Percentiles rank a stretch among this genome's conserved stretches.
phyloP scores from a whole-genome alignment of 2,113 vertebrate species.

The Brienomyrus brachyistius region DNA sequence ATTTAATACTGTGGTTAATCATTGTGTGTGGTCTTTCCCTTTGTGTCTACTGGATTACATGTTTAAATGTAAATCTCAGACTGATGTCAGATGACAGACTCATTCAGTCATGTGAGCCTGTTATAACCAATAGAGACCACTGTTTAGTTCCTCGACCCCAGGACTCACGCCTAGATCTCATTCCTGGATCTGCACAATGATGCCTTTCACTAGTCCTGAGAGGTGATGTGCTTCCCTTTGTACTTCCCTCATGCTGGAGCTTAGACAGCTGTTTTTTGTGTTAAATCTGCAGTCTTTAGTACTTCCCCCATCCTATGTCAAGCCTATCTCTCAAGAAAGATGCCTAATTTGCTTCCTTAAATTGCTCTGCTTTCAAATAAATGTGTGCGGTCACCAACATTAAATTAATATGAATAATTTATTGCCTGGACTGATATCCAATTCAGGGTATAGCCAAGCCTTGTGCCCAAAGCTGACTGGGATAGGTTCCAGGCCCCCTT shows the following conservation, averaged over 20 bases:
- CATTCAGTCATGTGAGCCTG: not conserved
- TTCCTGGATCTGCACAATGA: not conserved
- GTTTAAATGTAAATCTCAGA: not conserved
- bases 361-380: not conserved
- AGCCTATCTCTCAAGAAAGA: not conserved
- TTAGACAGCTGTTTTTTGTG: not conserved
- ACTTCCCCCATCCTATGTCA: not conserved
- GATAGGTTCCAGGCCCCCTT: not conserved
- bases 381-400: not conserved
- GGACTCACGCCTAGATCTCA: not conserved
- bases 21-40: not conserved
- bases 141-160: not conserved
- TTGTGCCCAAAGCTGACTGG: not conserved
- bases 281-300: not conserved
- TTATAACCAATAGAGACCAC: not conserved
- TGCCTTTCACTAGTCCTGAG: not conserved
- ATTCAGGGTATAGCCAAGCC: not conserved
- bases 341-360: not conserved
- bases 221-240: not conserved
- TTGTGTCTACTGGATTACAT: not conserved
- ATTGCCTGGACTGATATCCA: not conserved
- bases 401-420: not conserved
- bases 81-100: not conserved
- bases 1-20: not conserved
- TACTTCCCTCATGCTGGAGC: not conserved